Evolutionary conservation across 2,113 vertebrate genomes (phyloP).

Genomic region (Megaleporinus macrocephalus): DNA sequence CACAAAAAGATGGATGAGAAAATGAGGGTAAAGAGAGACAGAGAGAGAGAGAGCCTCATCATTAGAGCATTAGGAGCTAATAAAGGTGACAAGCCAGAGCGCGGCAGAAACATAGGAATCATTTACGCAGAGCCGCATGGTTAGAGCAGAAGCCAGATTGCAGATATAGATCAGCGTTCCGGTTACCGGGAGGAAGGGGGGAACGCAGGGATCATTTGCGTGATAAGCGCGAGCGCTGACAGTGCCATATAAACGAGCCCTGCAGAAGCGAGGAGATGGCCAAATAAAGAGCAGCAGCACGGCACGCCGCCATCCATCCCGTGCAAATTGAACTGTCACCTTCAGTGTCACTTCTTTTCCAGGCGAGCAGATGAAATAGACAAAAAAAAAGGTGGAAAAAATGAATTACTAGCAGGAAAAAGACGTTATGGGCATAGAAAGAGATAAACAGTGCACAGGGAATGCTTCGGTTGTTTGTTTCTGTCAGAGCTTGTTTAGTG

Average conservation of each 20-base stretch:
- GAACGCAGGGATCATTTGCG: slow-evolving; percentile 70
- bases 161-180: slow-evolving; percentile 80
- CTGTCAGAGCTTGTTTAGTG: slow-evolving; percentile 35
- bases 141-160: slow-evolving; percentile 71
- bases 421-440: slow-evolving; percentile 62
- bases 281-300: slow-evolving; percentile 83
- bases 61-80: slow-evolving; percentile 52
- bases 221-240: slow-evolving; percentile 74
- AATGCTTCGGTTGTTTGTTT: slow-evolving; percentile 39
- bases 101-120: slow-evolving; percentile 35
- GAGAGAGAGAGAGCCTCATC: slow-evolving; percentile 68
- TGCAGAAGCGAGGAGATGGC: slow-evolving; percentile 64
- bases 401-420: slow-evolving; percentile 74
- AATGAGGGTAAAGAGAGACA: slow-evolving; percentile 44
- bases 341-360: slow-evolving; percentile 83
- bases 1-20: background rate
- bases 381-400: slow-evolving; percentile 83
- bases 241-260: slow-evolving; percentile 67
- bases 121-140: slow-evolving; percentile 66
- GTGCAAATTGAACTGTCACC: slow-evolving; percentile 98
- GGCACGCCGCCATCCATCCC: slow-evolving; percentile 87
- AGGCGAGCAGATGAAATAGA: slow-evolving; percentile 90
- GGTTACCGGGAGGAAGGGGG: slow-evolving; percentile 63
- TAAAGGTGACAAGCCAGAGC: slow-evolving; percentile 48
- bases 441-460: slow-evolving; percentile 64